A percentile compares a stretch with the other conserved stretches of the same genome.
Evolutionary conservation across 2,113 vertebrate species (phyloP).

Genomic region (Amia ocellicauda): DNA sequence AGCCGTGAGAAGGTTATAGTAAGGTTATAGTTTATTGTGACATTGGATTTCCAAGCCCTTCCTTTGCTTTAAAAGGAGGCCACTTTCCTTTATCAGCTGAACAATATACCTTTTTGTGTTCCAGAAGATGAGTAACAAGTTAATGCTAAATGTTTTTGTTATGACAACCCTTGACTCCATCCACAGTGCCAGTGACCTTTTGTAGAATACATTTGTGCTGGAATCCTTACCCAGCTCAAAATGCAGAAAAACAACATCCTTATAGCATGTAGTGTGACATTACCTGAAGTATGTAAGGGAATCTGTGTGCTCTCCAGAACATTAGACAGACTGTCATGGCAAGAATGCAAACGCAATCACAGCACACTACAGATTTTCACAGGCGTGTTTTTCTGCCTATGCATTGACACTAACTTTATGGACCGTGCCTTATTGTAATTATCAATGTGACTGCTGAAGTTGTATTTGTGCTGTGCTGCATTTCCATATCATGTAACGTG

Average conservation of each 20-base stretch:
- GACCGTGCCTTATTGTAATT: no score
- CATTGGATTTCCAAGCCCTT: no score
- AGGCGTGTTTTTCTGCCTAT: slow-evolving; percentile 30
- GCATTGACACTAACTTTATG: slow-evolving; percentile 7
- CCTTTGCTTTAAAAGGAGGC: not conserved
- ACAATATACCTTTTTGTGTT: slow-evolving; percentile 35
- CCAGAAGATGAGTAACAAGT: no score
- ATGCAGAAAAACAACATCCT: no score
- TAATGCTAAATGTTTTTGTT: no score
- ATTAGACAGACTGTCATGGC: slow-evolving; percentile 20
- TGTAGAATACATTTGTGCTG: slow-evolving; percentile 38
- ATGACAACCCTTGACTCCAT: no score
- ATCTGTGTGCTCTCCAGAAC: slow-evolving; percentile 37
- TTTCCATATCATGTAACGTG: slow-evolving; percentile 38
- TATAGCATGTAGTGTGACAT: slow-evolving; percentile 34
- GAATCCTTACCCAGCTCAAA: slow-evolving; percentile 30
- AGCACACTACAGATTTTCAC: slow-evolving; percentile 22
- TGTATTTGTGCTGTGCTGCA: slow-evolving; percentile 10
- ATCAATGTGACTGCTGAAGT: no score
- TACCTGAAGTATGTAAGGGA: slow-evolving; percentile 47
- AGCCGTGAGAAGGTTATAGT: slow-evolving; percentile 28
- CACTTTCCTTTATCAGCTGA: slow-evolving; percentile 3
- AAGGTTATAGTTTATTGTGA: slow-evolving; percentile 25
- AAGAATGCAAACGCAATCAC: not conserved
- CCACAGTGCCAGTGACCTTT: no score